Evolutionary conservation across 1,140 invertebrate genomes (phyloP), one percentile per base, ranked within the genome.

Genomic region (Amphibalanus amphitrite): DNA sequence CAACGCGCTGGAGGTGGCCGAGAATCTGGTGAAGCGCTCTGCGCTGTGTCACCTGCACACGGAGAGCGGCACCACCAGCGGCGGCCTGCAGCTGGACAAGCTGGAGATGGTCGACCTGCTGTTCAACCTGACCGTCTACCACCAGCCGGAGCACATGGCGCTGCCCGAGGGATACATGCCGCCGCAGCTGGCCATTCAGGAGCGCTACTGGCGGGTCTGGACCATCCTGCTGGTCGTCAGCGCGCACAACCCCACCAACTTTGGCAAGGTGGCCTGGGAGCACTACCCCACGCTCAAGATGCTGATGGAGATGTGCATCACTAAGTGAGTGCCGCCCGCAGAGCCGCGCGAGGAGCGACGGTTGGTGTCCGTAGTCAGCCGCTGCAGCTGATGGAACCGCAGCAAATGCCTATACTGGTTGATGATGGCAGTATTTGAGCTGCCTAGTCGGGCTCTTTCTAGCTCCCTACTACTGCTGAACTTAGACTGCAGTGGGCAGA

Each of bases 301-400:
- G 73, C 83, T 98, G 67, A 97, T 97, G 85, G 94, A 98, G 84
- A 95, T 95, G 89, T 95, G 93, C 76, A 97, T 98, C 76, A 98
- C 95, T 13, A 95, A 92, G 86, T 90, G 82, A 59, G 47, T 23
- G 20, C 17, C 13, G 47, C 47, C 47, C 33, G 33, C n/a, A n/a
- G n/a, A n/a, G n/a, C n/a, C n/a, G n/a, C n/a, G n/a, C n/a, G n/a
- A n/a, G n/a, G n/a, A n/a, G n/a, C 4, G 33, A 38, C 33, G 33
- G 33, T 4, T 38, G 4, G 33, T 38, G 33, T 38, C 33, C 33
- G 33, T 15, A 38, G 33, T 38, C 33, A 38, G 33, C 33, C 33
- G 33, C 33, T 38, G 33, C n/a, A n/a, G n/a, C n/a, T n/a, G n/a
- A n/a, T n/a, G n/a, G n/a, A n/a, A n/a, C n/a, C n/a, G n/a, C n/a